Base-by-base conservation (phyloP, 2,113 vertebrate genomes). In the Phaethornis superciliosus region DNA sequence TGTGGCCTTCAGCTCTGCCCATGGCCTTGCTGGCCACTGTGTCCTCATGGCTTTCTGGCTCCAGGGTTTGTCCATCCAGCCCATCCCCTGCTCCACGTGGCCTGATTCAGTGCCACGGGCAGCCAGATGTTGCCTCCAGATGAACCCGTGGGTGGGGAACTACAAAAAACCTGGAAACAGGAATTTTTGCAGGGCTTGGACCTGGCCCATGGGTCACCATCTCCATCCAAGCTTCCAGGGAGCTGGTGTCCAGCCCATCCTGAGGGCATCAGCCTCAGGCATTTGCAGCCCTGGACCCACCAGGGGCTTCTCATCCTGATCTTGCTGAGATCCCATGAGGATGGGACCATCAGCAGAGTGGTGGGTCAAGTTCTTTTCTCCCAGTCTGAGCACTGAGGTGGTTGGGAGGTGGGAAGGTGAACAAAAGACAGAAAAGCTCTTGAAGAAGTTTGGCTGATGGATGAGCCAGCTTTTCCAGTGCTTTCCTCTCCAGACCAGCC, bases 1-100 rank as follows among this genome's bases (percentile, higher is more conserved):
- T 58, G 52, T 44, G 79, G 69, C 81, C 87, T 77, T 72, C 63
- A 14, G 54, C 58, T 46, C 76, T 69, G 65, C 7, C 13, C 1
- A 0, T 74, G 84, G 72, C 69, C 42, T 22, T 62, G 35, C 20
- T 1, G 2, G 35, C 71, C 63, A 49, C 5, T 37, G 59, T 4
- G 0, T 24, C 20, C 12, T 30, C 26, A 0, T 28, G 40, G 4
- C 40, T 5, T 65, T n/a, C 22, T 74, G 32, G 42, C 4, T 23
- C 27, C 5, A 2, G 12, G 1, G 3, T 12, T 58, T 55, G 5
- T 28, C 1, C 0, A 17, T 18, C 12, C 64, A 24, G 42, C 11
- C 14, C 46, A 54, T 12, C 22, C 64, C 12, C 11, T 30, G 64
- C 74, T 17, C 46, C 3, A 12, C 3, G 7, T 59, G 37, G 27